Evolutionary conservation across 53 echinoderm and acorn worm genomes (phyloP).

Genomic region (Stichopus horrens): DNA sequence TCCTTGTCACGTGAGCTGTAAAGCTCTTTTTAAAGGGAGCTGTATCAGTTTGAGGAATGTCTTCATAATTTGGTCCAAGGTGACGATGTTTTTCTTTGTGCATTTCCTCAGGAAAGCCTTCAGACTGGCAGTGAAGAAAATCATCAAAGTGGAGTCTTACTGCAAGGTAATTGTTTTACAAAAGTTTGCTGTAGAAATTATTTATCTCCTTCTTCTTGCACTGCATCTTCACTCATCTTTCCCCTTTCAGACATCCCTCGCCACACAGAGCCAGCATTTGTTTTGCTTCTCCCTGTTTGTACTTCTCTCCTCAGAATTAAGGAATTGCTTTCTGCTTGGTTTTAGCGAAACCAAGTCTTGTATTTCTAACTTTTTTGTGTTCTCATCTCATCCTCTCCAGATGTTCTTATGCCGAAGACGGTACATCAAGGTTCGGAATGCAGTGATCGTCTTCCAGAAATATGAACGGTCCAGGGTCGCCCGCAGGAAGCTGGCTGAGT

Average conservation of each 20-base stretch:
- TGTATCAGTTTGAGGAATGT: no score
- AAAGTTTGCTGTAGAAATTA: neutral
- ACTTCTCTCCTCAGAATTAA: no score
- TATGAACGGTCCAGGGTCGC: constrained; percentile 79
- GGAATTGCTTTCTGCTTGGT: no score
- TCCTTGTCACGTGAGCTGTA: no score
- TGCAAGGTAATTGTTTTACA: neutral
- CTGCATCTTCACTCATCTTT: no score
- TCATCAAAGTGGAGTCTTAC: constrained; percentile 17
- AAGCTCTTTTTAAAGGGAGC: no score
- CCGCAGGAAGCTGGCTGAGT: constrained; percentile 60
- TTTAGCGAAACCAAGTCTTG: no score
- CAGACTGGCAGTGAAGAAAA: constrained; percentile 26
- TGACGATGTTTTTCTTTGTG: neutral
- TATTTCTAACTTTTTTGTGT: neutral
- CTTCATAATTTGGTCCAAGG: neutral
- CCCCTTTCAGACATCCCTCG: no score
- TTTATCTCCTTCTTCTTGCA: no score
- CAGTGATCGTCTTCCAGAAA: constrained; percentile 80
- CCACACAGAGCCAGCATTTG: no score
- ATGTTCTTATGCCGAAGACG: constrained; percentile 64
- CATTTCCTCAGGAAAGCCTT: constrained; percentile 28
- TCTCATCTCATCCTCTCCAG: constrained; percentile 38
- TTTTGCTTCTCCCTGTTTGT: no score
- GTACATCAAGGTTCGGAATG: constrained; percentile 59